A percentile compares a stretch with the other conserved stretches of the same genome.
Evolutionary conservation across 1,140 invertebrate genomes (phyloP).

Genomic region (Drosophila albomicans): DNA sequence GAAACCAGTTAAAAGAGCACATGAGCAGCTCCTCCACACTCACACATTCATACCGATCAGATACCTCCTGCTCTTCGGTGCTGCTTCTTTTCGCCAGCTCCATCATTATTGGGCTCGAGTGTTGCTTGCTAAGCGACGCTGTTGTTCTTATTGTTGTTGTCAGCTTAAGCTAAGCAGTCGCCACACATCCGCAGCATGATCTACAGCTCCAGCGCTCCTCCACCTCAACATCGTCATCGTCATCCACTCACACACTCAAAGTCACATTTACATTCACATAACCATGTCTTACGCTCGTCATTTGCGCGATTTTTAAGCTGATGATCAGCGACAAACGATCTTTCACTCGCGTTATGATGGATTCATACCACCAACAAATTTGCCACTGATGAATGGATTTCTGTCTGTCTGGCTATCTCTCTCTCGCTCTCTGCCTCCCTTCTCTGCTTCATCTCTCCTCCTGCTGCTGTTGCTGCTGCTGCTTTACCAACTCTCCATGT

Average conservation of each 20-base stretch:
- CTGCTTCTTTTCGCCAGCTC: not conserved
- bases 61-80: not conserved
- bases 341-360: constrained; percentile 84
- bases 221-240: constrained; percentile 18
- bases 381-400: constrained; percentile 85
- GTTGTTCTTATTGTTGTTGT: constrained; percentile 65
- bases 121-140: constrained; percentile 18
- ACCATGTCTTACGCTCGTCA: constrained; percentile 83
- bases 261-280: constrained; percentile 31
- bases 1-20: constrained; percentile 50
- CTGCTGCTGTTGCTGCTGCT: constrained; percentile 5
- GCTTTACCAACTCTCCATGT: constrained; percentile 14
- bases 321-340: constrained; percentile 85
- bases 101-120: not conserved
- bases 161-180: constrained; percentile 71
- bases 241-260: constrained; percentile 9
- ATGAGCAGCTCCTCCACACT: constrained; percentile 28
- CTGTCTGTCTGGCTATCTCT: constrained; percentile 58
- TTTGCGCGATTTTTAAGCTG: constrained; percentile 84
- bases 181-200: constrained; percentile 37
- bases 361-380: constrained; percentile 85
- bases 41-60: not conserved
- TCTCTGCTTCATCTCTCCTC: not conserved
- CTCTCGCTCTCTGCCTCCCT: constrained; percentile 4
- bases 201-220: not conserved